These are phyloP conservation scores for Sclerurus mexicanus DNA, from an alignment of 2,113 vertebrate genomes.

Conservation along the genomic window DNA sequence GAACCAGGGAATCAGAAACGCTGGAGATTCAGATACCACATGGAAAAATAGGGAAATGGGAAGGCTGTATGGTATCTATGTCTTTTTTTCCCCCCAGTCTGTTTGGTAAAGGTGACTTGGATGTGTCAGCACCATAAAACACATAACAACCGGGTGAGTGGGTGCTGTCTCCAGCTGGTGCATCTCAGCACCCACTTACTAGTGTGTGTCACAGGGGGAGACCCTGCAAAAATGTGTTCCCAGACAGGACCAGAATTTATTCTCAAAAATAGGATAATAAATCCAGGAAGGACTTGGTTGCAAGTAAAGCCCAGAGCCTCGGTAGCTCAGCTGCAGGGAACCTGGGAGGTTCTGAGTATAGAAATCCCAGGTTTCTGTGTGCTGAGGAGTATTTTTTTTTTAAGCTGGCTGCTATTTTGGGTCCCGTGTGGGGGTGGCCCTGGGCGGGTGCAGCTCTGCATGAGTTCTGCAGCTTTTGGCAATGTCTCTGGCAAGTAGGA, in stretches of 20 bases:
- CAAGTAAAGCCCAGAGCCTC: not conserved
- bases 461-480: not conserved
- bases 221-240: not conserved
- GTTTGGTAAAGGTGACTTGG: not conserved
- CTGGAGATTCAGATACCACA: rapidly evolving
- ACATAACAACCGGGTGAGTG: not conserved
- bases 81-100: not conserved
- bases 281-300: not conserved
- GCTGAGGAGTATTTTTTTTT: not conserved
- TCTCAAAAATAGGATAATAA: not conserved
- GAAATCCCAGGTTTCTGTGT: rapidly evolving
- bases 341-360: rapidly evolving
- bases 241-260: not conserved
- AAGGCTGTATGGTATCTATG: rapidly evolving
- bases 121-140: not conserved
- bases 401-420: not conserved
- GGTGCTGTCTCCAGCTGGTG: not conserved
- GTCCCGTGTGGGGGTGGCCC: not conserved
- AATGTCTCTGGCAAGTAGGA: not conserved
- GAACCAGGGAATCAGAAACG: not conserved
- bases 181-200: not conserved
- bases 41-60: not conserved
- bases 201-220: not conserved
- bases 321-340: not conserved
- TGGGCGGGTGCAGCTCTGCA: not conserved